Percentiles rank a stretch among this genome's conserved stretches.
Conservation (phyloP, 2,888 invertebrate species). For the Calameuta idolon region DNA sequence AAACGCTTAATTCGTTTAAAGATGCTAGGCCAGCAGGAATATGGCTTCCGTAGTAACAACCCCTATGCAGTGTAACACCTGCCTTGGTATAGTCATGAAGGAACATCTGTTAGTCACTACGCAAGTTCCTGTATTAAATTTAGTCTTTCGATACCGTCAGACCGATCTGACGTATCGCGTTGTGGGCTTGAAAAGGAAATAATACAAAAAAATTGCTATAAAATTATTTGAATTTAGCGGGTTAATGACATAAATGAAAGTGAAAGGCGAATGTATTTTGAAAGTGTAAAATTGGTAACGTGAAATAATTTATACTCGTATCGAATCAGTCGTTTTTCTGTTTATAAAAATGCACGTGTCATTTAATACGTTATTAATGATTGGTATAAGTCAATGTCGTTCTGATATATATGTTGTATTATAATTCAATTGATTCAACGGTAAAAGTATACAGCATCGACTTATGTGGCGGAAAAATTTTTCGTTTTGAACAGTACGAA, state of each 20-base stretch:
- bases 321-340: not conserved
- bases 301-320: not conserved
- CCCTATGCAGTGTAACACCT: conserved; percentile 41
- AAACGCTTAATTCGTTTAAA: conserved; percentile 61
- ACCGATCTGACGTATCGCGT: not conserved
- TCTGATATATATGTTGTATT: not conserved
- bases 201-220: not conserved
- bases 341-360: not conserved
- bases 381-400: not conserved
- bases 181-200: not conserved
- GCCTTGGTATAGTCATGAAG: conserved; percentile 28
- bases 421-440: not conserved
- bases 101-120: conserved; percentile 22
- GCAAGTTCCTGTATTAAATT: not conserved
- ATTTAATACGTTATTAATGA: not conserved
- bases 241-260: not conserved
- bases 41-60: conserved; percentile 53
- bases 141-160: not conserved
- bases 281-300: not conserved
- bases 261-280: not conserved
- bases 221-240: not conserved
- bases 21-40: conserved; percentile 41
- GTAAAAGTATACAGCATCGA: not conserved
- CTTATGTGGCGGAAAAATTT: not conserved
- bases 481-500: not conserved